Evolutionary conservation across 2,888 invertebrate species (phyloP), one percentile per base, ranked within the genome.

Genomic region (Acrocyrtus sp.): DNA sequence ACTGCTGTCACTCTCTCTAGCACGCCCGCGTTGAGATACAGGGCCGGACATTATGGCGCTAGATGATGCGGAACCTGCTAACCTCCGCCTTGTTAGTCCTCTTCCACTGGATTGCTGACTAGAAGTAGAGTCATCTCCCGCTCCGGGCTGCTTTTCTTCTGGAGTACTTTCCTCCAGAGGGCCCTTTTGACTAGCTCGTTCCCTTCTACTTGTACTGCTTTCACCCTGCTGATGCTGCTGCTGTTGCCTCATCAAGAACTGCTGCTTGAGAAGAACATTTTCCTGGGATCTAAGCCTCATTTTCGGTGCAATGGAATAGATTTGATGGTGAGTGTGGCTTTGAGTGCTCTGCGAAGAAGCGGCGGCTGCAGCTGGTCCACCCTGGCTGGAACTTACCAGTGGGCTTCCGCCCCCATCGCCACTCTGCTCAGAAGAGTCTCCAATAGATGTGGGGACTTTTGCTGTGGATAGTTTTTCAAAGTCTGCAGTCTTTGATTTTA

Each of bases 41-140:
- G 53, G 22, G 34, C 34, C 47, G 4, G 50, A 19, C 19, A 50
- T 54, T 15, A 53, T 66, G 1, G 66, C 65, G 27, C 60, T 57
- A 21, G 66, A 47, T 3, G 74, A 67, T 1, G 48, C 61, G 5
- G 66, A 66, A 15, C 67, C 67, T 1, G 60, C 56, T 56, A 87
- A 86, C 2, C 87, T 86, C 1, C 87, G 75, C 73, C 79, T 67
- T 67, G 45, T 70, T 54, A 47, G 72, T 67, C 29, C 72, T 75
- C 63, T 70, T 74, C 41, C 61, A 15, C 22, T 34, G 47, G 63
- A 47, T 47, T 21, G 1, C 10, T 57, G 63, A 66, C 57, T 48
- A 66, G 45, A 54, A 21, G 22, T 2, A n/a, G 54, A 54, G 72
- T 76, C 73, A 66, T 65, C 8, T 63, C 75, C 8, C 69, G 61